Base-by-base conservation (phyloP, 2,113 vertebrate species). In the Actinemys pallida region DNA sequence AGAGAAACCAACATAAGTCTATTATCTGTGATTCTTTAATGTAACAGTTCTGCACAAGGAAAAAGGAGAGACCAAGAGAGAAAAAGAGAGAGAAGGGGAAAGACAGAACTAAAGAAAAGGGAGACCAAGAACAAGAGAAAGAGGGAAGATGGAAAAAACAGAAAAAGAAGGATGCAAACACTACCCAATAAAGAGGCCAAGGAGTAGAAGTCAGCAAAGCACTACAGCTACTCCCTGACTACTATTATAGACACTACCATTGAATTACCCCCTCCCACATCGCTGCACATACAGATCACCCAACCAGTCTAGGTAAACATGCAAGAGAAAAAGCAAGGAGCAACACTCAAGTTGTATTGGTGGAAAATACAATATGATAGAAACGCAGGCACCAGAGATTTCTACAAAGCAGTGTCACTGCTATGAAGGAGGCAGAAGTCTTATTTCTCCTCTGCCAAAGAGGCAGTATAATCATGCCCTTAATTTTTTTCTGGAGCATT, bases 11-110 rank as follows among this genome's bases (percentile, higher is more conserved):
- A 91, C 91, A 88, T 12, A 95, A 95, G 84, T 87, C 79, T 79
- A 89, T 94, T 90, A 81, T 75, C 83, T 79, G 76, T 3, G 42
- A 57, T 89, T 90, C 35, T 88, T 95, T 85, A 94, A 95, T 22
- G 35, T 93, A 86, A 47, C 13, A 88, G 85, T 89, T 96, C 90
- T 57, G 85, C 84, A 95, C 96, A 96, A 95, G 83, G 84, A 62
- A 88, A 87, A 94, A 89, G 83, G 65, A 93, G 88, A 92, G 79
- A 90, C 84, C 2, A 80, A 56, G 19, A 42, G 12, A 96, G 83
- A 95, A 92, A 84, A 89, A 84, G 80, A 89, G 65, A 25, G 78
- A 45, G 91, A 87, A 10, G 62, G 90, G 95, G 78, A 79, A 83
- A 79, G 84, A 90, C 56, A 87, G 20, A 53, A 75, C 27, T 69